Base-by-base conservation (phyloP, 2,113 vertebrate genomes). In the Neolamprologus ventralis region DNA sequence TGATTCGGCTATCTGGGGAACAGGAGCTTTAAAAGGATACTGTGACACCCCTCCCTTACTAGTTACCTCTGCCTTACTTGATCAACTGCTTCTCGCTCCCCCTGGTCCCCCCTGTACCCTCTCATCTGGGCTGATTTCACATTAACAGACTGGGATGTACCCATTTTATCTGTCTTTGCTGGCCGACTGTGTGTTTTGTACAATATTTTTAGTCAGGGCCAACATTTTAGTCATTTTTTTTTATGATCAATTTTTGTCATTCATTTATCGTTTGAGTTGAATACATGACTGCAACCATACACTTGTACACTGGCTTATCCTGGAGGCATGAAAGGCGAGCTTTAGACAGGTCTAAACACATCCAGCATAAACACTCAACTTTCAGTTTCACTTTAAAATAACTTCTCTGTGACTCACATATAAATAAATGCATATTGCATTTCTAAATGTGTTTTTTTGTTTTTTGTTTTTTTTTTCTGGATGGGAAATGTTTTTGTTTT, bases 1-100 rank as follows among this genome's bases (percentile, higher is more conserved):
- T 81, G 93, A 89, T 83, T 94, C 81, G 42, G 92, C 93, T 94
- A 85, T 96, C 93, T 89, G 86, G 91, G 93, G 93, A 93, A 88
- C 86, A n/a, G 92, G 85, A 93, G 91, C 88, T 95, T 95, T 93
- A 94, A 95, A 95, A 91, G 94, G 93, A 94, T 93, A 88, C 91
- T 83, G 60, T 94, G 91, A 94, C 89, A 60, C 85, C 83, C 87
- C 58, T 63, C 21, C 84, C 60, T 90, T 88, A 90, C 93, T 58
- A 28, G 82, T 94, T 93, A 93, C 89, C 37, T n/a, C 87, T 53
- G 85, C 80, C 83, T 87, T 8, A 51, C 9, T 87, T 75, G 75
- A 33, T 89, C 75, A 80, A 83, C 71, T 21, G 35, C 88, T 49
- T 60, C 78, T 80, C 55, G 23, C 23, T 54, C 82, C 55, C 55